phyloP scores from a whole-genome alignment of 2,113 vertebrate species.

The Chionodraco myersi region DNA sequence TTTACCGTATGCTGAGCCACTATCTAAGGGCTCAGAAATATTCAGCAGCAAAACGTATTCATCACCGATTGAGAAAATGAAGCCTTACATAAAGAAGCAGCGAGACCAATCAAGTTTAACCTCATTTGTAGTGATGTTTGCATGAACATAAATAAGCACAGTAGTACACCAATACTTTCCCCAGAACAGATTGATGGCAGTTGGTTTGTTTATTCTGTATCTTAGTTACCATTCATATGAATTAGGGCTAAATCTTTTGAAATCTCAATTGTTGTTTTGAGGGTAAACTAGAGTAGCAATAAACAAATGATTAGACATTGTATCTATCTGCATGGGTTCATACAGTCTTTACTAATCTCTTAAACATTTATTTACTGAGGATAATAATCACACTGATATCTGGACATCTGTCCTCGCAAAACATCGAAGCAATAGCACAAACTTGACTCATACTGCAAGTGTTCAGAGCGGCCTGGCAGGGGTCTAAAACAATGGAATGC shows the following conservation, averaged over 20 bases:
- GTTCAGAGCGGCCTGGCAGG: not conserved
- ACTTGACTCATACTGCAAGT: not conserved
- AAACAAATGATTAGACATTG: too few relatives aligned
- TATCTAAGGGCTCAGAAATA: slow-evolving; percentile 6
- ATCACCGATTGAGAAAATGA: slow-evolving; percentile 1
- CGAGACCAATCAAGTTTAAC: not conserved
- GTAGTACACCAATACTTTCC: not conserved
- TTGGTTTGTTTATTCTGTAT: too few relatives aligned
- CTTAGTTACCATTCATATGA: not conserved
- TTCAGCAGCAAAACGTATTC: slow-evolving; percentile 5
- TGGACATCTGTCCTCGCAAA: not conserved
- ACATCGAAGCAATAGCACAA: not conserved
- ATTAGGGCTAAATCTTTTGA: not conserved
- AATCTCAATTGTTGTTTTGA: too few relatives aligned
- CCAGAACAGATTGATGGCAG: not conserved
- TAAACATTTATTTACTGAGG: not conserved
- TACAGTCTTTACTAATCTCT: not conserved
- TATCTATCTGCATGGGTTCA: too few relatives aligned
- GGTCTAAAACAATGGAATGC: slow-evolving; percentile 35
- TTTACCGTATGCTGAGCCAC: slow-evolving; percentile 29
- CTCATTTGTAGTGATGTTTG: not conserved
- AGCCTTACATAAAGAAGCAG: slow-evolving; percentile 4
- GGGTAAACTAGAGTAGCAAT: too few relatives aligned
- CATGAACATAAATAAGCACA: not conserved
- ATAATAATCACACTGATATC: not conserved